Base-by-base conservation (phyloP, 2,888 invertebrate genomes). In the Neuroscelio doddi region DNA sequence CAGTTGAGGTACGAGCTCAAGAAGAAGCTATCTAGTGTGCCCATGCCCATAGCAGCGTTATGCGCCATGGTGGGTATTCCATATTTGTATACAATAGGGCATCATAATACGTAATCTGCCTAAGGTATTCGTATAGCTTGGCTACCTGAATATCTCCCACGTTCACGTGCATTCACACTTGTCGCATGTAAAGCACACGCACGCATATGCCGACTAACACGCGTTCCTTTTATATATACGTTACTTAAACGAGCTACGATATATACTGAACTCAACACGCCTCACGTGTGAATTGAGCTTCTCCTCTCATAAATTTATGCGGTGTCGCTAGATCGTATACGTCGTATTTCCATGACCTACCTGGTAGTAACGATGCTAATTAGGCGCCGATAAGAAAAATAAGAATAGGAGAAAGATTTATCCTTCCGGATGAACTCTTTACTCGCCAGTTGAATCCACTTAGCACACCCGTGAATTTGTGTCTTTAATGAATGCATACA, bases 31-130 rank as follows among this genome's bases (percentile, higher is more conserved):
- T n/a, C 5, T 74, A 70, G 56, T 47, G 58, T 58, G 74, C 66
- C 72, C 66, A 69, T 65, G 69, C 70, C 69, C 71, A 68, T 72
- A 69, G 65, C 44, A 47, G 58, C 53, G 36, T 45, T 17, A 21
- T 41, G 44, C 50, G 55, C 50, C 49, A 57, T 63, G 69, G 70
- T 63, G 71, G 70, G 70, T 55, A 72, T 72, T 41, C 70, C 75
- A 77, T 80, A 80, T 82, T 82, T 82, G 81, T 82, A 82, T 82
- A 82, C 82, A 82, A 82, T 82, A 80, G 81, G 73, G 75, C 77
- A 81, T 80, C 80, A 78, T 80, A 80, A 80, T 80, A 78, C 78
- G 75, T 78, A 81, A 82, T 80, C 78, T 78, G 76, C 75, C 72
- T 74, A 73, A 77, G 74, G 76, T 77, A 79, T 80, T 80, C 78